Base-by-base conservation (phyloP, 30 jellyfish, hydroid and myxozoan genomes). In the Chrysaora quinquecirrha region DNA sequence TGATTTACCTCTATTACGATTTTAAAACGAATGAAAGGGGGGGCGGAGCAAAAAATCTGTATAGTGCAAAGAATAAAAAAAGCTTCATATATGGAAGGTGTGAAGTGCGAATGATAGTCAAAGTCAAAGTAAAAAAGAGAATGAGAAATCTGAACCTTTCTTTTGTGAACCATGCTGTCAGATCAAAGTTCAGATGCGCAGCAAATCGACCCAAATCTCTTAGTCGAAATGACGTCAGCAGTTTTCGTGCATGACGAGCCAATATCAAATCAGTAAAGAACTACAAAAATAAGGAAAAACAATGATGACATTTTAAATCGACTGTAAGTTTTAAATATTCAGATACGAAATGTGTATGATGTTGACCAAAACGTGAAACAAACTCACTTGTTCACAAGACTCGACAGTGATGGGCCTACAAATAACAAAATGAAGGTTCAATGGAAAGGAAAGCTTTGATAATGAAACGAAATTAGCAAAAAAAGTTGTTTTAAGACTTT, bases 221-320 rank as follows among this genome's bases (percentile, higher is more conserved):
- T 32, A 92, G 64, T 33, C 97, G 48, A 34, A 86, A 80, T 34
- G 89, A 60, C 16, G 91, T 18, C 85, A 92, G 69, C 61, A 92
- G 46, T 49, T 87, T 92, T 35, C 98, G 76, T 9, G 98, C 98
- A 80, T 78, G 93, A n/a, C 98, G 90, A 27, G 87, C 79, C 63
- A 92, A 63, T 38, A 92, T 82, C 89, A 92, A 48, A 33, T 92
- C 98, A n/a, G 95, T 92, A 80, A 77, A 92, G 78, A 92, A 92
- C 90, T 84, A 43, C 73, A 75, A n/a, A 20, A 20, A 84, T 14
- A 73, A 22, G 14, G 12, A 18, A 32, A n/a, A n/a, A n/a, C n/a
- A n/a, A n/a, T n/a, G n/a, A n/a, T n/a, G n/a, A n/a, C n/a, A n/a
- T n/a, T n/a, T n/a, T n/a, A n/a, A n/a, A n/a, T n/a, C n/a, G n/a